Percentiles rank a stretch among this genome's conserved stretches.
phyloP scores from a whole-genome alignment of 1,140 invertebrate genomes.

The Drosophila repletoides region DNA sequence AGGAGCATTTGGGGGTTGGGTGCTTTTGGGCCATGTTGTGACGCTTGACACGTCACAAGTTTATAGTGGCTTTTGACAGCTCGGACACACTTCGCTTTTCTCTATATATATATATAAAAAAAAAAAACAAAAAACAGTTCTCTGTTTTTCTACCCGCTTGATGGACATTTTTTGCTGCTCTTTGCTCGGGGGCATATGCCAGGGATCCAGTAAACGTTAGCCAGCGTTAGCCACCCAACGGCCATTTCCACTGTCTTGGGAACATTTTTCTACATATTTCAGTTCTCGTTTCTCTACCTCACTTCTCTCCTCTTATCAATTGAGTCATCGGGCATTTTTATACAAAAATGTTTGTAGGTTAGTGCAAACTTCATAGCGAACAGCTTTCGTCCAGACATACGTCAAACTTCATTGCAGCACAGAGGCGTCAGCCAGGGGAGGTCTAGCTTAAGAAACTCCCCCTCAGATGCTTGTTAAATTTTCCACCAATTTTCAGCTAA shows the following conservation, averaged over 20 bases:
- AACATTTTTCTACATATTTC: slow-evolving; percentile 36
- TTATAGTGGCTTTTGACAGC: slow-evolving; percentile 82
- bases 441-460: too few species aligned
- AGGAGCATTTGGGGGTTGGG: slow-evolving; percentile 13
- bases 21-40: slow-evolving; percentile 57
- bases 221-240: not conserved
- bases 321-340: slow-evolving; percentile 41
- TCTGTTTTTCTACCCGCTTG: not conserved
- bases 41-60: slow-evolving; percentile 81
- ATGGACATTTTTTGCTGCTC: slow-evolving; percentile 5
- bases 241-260: slow-evolving; percentile 22
- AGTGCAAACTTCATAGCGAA: slow-evolving; percentile 29
- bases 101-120: too few species aligned
- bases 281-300: not conserved
- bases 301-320: slow-evolving; percentile 14
- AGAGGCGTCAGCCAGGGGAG: too few species aligned
- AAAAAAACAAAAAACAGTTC: too few species aligned
- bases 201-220: slow-evolving; percentile 18
- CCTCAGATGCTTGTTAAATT: too few species aligned
- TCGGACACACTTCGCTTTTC: slow-evolving; percentile 68
- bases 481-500: too few species aligned
- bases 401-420: slow-evolving; percentile 41
- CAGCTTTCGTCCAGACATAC: slow-evolving; percentile 31
- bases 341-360: slow-evolving; percentile 27
- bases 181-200: slow-evolving; percentile 8